Evolutionary conservation across 2,888 invertebrate species (phyloP), one percentile per base, ranked within the genome.

Genomic region (Rhagonycha lutea): DNA sequence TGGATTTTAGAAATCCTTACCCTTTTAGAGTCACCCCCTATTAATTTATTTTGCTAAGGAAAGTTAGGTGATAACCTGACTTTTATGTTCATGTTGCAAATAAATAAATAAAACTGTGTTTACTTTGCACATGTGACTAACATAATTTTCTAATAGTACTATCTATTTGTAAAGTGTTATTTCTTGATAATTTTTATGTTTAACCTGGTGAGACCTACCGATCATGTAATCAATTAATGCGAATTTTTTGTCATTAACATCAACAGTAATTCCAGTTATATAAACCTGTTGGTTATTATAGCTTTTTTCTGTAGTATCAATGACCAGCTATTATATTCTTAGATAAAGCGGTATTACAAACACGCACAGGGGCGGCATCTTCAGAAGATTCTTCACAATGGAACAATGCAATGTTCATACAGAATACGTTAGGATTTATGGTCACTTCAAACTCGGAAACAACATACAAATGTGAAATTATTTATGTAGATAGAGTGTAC

Each of bases 371-470:
- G 80, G 79, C 81, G 81, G 81, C 79, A 78, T 79, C 80, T 74
- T 81, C 79, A 81, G 79, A 80, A 78, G 77, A 76, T 77, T 75
- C 77, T 78, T 80, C 77, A 81, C 81, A 81, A 81, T 81, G 80
- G 81, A 81, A 81, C 81, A 81, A 81, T 81, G 79, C 79, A 78
- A 75, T 80, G 79, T 80, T 79, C 79, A 78, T 78, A 79, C 77
- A 79, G 80, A 81, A 81, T 79, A 81, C 74, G 78, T 79, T 80
- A 78, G 76, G 80, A 77, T 79, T 79, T 79, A 80, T 80, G 78
- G 76, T 69, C 72, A 68, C 69, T 72, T 78, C 73, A 71, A 78
- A 76, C 71, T 75, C 78, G 70, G 77, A 73, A 75, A 73, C 61
- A 68, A 73, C 78, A 73, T 75, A 77, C 74, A 74, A 77, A 77